Conservation (phyloP, 2,888 invertebrate genomes). For the Chloroclystis v-ata region DNA sequence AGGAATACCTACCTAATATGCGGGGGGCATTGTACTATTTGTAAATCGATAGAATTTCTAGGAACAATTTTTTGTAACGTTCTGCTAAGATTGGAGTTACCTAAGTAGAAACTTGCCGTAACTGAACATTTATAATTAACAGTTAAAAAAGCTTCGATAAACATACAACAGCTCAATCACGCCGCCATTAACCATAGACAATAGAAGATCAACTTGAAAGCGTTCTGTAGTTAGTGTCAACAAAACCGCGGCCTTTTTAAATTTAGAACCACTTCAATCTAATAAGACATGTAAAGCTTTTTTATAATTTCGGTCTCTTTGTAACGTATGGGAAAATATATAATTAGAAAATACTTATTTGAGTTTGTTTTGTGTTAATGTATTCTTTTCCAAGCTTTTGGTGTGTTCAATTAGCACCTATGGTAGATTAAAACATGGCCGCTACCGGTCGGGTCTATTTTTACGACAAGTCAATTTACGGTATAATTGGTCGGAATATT, state of each 20-base stretch:
- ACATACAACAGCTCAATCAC: constrained; percentile 54
- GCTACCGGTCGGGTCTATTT: constrained; percentile 58
- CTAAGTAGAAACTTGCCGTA: too few relatives aligned
- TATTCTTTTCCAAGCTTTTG: constrained; percentile 63
- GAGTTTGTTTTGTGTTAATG: constrained; percentile 77
- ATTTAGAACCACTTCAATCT: constrained; percentile 75
- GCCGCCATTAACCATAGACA: constrained; percentile 62
- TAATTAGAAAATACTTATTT: constrained; percentile 78
- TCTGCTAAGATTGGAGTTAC: too few relatives aligned
- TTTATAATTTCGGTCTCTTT: constrained; percentile 61
- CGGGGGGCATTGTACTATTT: background rate
- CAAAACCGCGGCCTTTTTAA: constrained; percentile 63
- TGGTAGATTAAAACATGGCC: constrained; percentile 11
- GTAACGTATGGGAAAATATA: constrained; percentile 74
- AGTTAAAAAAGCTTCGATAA: background rate
- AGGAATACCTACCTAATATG: too few relatives aligned
- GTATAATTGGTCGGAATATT: constrained; percentile 41
- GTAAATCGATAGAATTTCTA: background rate
- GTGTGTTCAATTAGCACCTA: constrained; percentile 68
- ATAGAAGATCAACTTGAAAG: constrained; percentile 55
- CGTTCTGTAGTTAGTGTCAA: constrained; percentile 58
- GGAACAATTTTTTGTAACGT: too few relatives aligned
- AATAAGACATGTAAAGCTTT: constrained; percentile 73
- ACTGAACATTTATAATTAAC: background rate
- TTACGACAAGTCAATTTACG: constrained; percentile 67